Percentiles rank a stretch among this genome's conserved stretches.
Evolutionary conservation across 2,888 invertebrate species (phyloP).

Genomic region (Linyphia triangularis): DNA sequence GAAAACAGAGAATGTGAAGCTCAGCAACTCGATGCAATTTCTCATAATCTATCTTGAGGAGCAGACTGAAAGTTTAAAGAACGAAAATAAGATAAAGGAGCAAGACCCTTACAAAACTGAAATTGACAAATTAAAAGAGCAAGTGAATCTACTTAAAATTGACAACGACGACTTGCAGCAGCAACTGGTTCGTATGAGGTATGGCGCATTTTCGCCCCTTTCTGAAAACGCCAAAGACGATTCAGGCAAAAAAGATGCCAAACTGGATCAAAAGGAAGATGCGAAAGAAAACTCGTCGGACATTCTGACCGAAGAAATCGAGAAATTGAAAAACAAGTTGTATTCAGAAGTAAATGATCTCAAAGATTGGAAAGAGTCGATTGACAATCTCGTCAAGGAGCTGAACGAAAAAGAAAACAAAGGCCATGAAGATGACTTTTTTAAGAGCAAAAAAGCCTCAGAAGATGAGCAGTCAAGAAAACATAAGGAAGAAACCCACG

Average conservation of each 20-base stretch:
- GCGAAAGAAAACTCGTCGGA: slow-evolving; percentile 7
- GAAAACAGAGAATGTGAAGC: slow-evolving; percentile 44
- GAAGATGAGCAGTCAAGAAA: not conserved
- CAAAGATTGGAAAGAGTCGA: slow-evolving; percentile 44
- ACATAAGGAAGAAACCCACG: not conserved
- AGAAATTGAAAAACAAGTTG: slow-evolving; percentile 20
- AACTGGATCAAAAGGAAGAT: not conserved
- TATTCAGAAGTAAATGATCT: slow-evolving; percentile 14
- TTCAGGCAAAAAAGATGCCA: not conserved
- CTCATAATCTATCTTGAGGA: slow-evolving; percentile 33
- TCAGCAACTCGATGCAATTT: slow-evolving; percentile 19
- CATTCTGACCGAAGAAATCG: slow-evolving; percentile 3
- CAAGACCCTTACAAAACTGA: slow-evolving; percentile 39
- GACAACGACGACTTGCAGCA: slow-evolving; percentile 53
- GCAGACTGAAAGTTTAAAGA: slow-evolving; percentile 22
- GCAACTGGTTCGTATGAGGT: slow-evolving; percentile 46
- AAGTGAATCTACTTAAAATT: slow-evolving; percentile 39
- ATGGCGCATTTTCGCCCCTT: slow-evolving; percentile 3
- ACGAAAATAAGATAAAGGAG: slow-evolving; percentile 23
- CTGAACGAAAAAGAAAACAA: slow-evolving; percentile 1
- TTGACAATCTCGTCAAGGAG: slow-evolving; percentile 19
- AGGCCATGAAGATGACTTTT: not conserved
- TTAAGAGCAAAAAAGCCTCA: not conserved
- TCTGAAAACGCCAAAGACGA: not conserved
- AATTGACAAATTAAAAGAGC: slow-evolving; percentile 50